Conservation (phyloP, 2,888 invertebrate species). For the Catocala fraxini region DNA sequence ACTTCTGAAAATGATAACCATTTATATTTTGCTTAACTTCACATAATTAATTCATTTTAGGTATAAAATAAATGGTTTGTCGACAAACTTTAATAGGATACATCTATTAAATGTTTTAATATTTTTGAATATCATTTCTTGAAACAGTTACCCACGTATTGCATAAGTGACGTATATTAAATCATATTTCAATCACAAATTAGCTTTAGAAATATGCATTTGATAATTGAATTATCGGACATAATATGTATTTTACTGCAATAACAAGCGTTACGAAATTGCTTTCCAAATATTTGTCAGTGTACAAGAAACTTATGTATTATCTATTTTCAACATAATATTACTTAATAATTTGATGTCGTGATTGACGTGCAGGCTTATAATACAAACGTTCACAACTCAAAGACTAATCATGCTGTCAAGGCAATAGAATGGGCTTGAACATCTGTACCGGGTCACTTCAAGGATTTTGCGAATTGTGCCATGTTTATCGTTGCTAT, state of each 20-base stretch:
- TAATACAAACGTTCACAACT: slow-evolving; percentile 51
- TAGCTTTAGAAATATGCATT: too few species aligned
- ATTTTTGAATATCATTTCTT: too few species aligned
- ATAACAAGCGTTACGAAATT: background rate
- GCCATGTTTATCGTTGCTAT: slow-evolving; percentile 20
- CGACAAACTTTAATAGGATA: too few species aligned
- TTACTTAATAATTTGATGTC: slow-evolving; percentile 49
- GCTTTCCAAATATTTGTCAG: background rate
- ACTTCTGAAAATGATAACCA: too few species aligned
- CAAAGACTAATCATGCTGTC: slow-evolving; percentile 69
- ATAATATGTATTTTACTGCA: slow-evolving; percentile 10
- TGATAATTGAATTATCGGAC: too few species aligned
- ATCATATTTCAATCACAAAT: too few species aligned
- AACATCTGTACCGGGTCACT: slow-evolving; percentile 51
- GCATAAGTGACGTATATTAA: too few species aligned
- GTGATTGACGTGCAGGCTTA: slow-evolving; percentile 53
- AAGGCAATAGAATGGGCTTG: slow-evolving; percentile 75
- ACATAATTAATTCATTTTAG: too few species aligned
- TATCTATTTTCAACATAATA: slow-evolving; percentile 15
- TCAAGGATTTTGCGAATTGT: slow-evolving; percentile 63
- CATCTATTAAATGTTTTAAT: too few species aligned
- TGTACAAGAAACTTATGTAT: background rate
- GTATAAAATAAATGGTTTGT: too few species aligned
- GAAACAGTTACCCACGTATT: too few species aligned
- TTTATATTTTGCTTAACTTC: too few species aligned